Base-by-base conservation (phyloP, 2,797 vertebrate genomes). In the Pitangus sulphuratus region DNA sequence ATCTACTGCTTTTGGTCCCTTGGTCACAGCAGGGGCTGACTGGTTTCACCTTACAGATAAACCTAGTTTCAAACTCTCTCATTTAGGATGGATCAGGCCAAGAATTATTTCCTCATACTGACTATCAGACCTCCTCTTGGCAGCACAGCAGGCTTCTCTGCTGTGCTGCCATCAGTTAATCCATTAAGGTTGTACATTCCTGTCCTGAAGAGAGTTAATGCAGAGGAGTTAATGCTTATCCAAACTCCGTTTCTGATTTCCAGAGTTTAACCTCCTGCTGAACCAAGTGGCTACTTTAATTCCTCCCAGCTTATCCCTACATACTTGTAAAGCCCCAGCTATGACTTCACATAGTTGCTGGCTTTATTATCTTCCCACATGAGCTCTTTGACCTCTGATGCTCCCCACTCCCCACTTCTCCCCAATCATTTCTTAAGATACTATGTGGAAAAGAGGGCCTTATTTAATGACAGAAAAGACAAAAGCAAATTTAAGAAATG, bases 101-200 rank as follows among this genome's bases (percentile, higher is more conserved):
- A 90, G 64, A 92, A 85, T 68, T 66, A 89, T 42, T 93, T 94
- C 77, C 76, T 54, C 71, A 30, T 25, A 64, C 74, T 92, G 87
- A 66, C 84, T 94, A 84, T 66, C 44, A 89, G 77, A 81, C 30
- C 26, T 54, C 72, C 88, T 84, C 80, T 48, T 88, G 62, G 74
- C 79, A 91, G 62, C 14, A 4, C 76, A 95, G 84, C 72, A 89
- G 74, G 66, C 44, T 89, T 33, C 70, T 90, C 68, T 84, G 75
- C 89, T 84, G 50, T 54, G 61, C 87, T 94, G 57, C 68, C 71
- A 91, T 75, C 84, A 90, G 66, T 85, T 95, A 89, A 89, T 90
- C 62, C 66, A 48, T 75, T 89, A 87, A 4, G 68, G 69, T 31
- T 88, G 31, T 69, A 79, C 30, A 64, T 72, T 93, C 54, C 51